phyloP scores from a whole-genome alignment of 2,797 vertebrate genomes.

The Dermochelys coriacea region DNA sequence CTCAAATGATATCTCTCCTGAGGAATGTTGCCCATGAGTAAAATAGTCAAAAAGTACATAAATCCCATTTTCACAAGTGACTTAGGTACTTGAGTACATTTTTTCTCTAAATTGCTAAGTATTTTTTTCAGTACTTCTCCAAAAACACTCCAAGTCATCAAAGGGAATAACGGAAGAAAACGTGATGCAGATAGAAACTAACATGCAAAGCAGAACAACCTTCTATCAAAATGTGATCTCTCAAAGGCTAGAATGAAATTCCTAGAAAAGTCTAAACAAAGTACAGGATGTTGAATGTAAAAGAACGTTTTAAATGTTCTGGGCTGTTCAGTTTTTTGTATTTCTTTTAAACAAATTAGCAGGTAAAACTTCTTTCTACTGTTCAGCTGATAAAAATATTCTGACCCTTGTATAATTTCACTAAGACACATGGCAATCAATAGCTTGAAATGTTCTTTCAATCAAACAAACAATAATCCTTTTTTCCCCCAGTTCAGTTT shows the following conservation, averaged over 20 bases:
- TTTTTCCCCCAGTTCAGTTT: neutral
- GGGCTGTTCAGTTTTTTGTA: neutral
- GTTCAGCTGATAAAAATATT: neutral
- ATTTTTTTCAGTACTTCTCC: slow-evolving; percentile 25
- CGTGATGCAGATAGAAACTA: neutral
- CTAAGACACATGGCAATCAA: neutral
- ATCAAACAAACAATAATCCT: accelerated
- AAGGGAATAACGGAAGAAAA: neutral
- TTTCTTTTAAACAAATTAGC: neutral
- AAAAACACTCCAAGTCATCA: neutral
- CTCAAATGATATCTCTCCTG: neutral
- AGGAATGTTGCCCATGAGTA: neutral
- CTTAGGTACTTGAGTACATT: neutral
- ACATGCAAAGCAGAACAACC: neutral
- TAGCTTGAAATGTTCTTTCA: neutral
- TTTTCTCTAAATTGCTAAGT: slow-evolving; percentile 17
- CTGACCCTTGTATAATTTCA: neutral
- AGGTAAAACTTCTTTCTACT: neutral
- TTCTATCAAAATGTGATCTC: neutral
- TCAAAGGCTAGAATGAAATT: neutral
- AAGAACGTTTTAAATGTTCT: neutral
- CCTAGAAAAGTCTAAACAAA: neutral
- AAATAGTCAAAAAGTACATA: neutral
- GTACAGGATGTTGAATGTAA: neutral
- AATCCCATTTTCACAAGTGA: neutral